Percentiles rank a stretch among this genome's conserved stretches.
Conservation (phyloP, 2,797 vertebrate genomes). For the Catharus ustulatus region DNA sequence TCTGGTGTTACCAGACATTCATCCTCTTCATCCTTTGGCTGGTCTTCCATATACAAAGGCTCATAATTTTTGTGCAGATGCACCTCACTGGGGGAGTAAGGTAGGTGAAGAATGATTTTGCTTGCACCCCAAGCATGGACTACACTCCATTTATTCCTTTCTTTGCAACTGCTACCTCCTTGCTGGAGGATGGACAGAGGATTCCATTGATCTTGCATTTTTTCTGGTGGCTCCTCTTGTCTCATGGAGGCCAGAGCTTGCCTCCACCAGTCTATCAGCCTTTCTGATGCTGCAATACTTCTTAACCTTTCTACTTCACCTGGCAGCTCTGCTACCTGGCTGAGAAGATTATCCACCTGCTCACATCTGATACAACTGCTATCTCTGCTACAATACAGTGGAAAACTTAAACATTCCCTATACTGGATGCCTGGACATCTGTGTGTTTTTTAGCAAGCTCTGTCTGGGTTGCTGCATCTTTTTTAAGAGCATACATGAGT, state of each 20-base stretch:
- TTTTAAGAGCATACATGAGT: not conserved
- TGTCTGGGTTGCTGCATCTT: not conserved
- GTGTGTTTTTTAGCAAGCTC: not conserved
- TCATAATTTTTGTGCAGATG: not conserved
- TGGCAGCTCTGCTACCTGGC: not conserved
- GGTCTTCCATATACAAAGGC: not conserved
- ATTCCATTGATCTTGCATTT: not conserved
- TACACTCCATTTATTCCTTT: not conserved
- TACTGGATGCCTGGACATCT: not conserved
- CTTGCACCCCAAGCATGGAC: not conserved
- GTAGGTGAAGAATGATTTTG: fast-evolving
- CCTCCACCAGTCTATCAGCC: not conserved
- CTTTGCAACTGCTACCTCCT: not conserved
- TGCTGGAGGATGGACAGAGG: not conserved
- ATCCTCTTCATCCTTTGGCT: not conserved
- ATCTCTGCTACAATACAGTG: not conserved
- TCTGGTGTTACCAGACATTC: not conserved
- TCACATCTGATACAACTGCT: not conserved
- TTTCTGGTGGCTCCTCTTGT: not conserved
- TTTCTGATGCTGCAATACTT: not conserved
- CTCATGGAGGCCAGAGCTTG: not conserved
- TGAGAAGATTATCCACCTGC: not conserved
- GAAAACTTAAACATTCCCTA: not conserved
- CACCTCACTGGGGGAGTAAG: not conserved
- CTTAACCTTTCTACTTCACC: not conserved